Percentiles rank a stretch among this genome's conserved stretches.
Evolutionary conservation across 2,113 vertebrate genomes (phyloP).

Genomic region (Zootoca vivipara): DNA sequence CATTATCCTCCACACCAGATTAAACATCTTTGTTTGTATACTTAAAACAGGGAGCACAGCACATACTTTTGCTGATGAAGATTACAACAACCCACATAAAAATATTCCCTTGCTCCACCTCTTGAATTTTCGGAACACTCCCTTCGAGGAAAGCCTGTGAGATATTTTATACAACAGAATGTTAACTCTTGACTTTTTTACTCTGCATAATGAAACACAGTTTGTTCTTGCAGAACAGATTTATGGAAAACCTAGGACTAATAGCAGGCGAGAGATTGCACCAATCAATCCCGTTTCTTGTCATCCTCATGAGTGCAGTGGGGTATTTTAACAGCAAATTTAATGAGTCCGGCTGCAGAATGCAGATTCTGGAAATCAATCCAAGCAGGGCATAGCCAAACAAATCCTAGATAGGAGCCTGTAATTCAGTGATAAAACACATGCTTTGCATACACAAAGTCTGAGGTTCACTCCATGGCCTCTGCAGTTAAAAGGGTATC

Average conservation of each 20-base stretch:
- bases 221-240: neutral
- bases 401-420: rapidly evolving
- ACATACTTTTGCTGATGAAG: constrained; percentile 23
- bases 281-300: neutral
- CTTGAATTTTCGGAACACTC: neutral
- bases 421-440: neutral
- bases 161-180: rapidly evolving
- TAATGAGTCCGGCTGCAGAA: constrained; percentile 17
- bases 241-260: neutral
- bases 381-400: neutral
- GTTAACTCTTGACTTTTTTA: neutral
- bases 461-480: neutral
- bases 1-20: constrained; percentile 4
- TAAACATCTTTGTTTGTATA: neutral
- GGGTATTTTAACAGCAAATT: neutral
- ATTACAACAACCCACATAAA: neutral
- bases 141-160: neutral
- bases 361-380: neutral
- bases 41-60: constrained; percentile 4
- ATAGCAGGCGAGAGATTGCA: neutral
- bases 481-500: neutral
- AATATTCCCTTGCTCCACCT: constrained; percentile 9
- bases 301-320: neutral
- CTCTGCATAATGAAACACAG: neutral
- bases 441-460: neutral